Base-by-base conservation (phyloP, 2,797 vertebrate species). In the Cynopterus sphinx region DNA sequence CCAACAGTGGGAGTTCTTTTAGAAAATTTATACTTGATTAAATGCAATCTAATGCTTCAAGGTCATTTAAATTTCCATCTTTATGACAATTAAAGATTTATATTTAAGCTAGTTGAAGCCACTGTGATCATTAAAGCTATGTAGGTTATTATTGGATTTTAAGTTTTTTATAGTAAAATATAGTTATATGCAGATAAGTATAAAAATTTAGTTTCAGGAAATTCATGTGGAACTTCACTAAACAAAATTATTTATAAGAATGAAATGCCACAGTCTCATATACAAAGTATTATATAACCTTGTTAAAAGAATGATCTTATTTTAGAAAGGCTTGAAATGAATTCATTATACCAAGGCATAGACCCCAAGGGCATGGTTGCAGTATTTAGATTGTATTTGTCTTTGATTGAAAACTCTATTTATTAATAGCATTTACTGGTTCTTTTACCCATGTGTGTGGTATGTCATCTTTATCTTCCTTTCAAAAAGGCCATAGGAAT, bases 171-270 rank as follows among this genome's bases (percentile, higher is more conserved):
- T 49, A 85, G 90, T 87, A 63, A 89, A 81, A 65, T 87, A 55
- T 65, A 75, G 26, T 94, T 83, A 59, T 67, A 84, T 70, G 59
- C 26, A 94, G 67, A 81, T 91, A 63, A 75, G 24, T 82, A 49
- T 70, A 74, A 96, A 96, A 95, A 95, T 95, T 88, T 65, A 73
- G 28, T 96, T 92, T 90, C 36, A 70, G 55, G 12, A 67, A 95
- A 33, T 93, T 43, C 28, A 73, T 55, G 19, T 82, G 12, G 33
- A 97, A 84, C 43, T 93, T 96, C 43, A 87, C 87, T 93, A 96
- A 95, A 91, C 95, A 94, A 94, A 97, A 95, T 95, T 93, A 94
- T 93, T 90, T 94, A 84, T 87, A 94, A 94, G 65, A 63, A 71
- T 94, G 53, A 96, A 89, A 39, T 77, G 43, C 41, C 36, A 87